Percentiles rank a stretch among this genome's conserved stretches.
These are phyloP conservation scores for Cryptophagus acutangulus DNA, from an alignment of 2,888 invertebrate species.

Conservation along the genomic window DNA sequence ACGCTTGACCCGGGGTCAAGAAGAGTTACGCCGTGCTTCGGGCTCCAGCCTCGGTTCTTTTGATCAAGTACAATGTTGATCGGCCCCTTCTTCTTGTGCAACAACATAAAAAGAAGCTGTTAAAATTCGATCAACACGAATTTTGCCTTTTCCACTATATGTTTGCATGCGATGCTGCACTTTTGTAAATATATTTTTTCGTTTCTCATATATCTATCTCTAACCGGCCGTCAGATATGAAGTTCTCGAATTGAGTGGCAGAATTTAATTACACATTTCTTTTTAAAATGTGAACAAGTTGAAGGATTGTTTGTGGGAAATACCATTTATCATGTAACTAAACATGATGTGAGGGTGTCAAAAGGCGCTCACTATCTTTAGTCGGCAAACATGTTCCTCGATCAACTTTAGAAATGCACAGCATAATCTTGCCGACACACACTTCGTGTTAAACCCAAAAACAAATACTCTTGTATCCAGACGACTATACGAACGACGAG, in stretches of 20 bases:
- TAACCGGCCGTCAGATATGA: conserved; percentile 17
- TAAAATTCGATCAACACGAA: conserved; percentile 21
- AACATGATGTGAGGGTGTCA: conserved; percentile 41
- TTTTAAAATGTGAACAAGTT: conserved; percentile 28
- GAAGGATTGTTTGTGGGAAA: conserved; percentile 36
- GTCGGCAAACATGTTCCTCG: conserved; percentile 18
- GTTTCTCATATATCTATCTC: background rate
- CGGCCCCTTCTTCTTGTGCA: conserved; percentile 17
- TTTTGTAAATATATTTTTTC: no score
- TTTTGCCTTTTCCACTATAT: no score
- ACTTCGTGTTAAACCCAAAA: conserved; percentile 23
- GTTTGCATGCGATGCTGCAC: no score
- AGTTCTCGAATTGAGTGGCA: conserved; percentile 37
- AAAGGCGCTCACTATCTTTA: conserved; percentile 28
- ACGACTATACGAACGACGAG: background rate
- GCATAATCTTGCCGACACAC: conserved; percentile 21
- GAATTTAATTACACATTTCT: conserved; percentile 40
- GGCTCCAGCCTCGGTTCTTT: conserved; percentile 18
- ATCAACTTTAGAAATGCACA: conserved; percentile 20
- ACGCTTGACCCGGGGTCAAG: conserved; percentile 17
- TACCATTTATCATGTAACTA: conserved; percentile 40
- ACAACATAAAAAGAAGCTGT: conserved; percentile 20
- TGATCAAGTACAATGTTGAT: conserved; percentile 13
- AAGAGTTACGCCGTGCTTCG: conserved; percentile 14
- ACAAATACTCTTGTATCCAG: conserved; percentile 17